Evolutionary conservation across 2,888 invertebrate genomes (phyloP).

Genomic region (Polylopha cassiicola): DNA sequence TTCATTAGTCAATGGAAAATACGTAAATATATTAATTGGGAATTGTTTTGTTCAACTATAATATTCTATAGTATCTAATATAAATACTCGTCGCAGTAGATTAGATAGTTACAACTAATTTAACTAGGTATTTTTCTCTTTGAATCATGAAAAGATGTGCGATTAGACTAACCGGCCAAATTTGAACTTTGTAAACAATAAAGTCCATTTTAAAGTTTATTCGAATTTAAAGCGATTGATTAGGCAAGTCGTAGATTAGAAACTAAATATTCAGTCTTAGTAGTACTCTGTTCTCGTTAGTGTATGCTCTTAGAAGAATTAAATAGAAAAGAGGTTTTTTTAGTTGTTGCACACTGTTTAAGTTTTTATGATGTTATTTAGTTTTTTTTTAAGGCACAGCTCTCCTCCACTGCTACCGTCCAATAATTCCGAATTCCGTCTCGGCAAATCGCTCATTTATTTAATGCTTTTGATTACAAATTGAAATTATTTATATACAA

Average conservation of each 20-base stretch:
- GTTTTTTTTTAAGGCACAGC: conserved; percentile 37
- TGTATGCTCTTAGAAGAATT: conserved; percentile 1
- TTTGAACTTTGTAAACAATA: conserved; percentile 14
- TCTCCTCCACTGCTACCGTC: conserved; percentile 56
- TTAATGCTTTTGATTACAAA: conserved; percentile 22
- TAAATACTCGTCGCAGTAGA: conserved; percentile 15
- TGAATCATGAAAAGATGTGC: conserved; percentile 21
- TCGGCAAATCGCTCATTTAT: conserved; percentile 38
- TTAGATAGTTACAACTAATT: conserved; percentile 21
- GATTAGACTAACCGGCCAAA: conserved; percentile 18
- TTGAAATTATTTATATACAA: conserved; percentile 15
- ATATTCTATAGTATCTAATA: too few relatives aligned
- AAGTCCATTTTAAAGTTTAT: conserved; percentile 26
- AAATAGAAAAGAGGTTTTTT: neutral
- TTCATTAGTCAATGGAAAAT: too few relatives aligned
- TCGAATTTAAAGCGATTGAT: conserved; percentile 19
- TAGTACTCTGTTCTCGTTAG: conserved; percentile 20
- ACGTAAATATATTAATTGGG: too few relatives aligned
- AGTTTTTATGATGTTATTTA: neutral
- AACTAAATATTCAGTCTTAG: conserved; percentile 6
- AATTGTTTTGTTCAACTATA: too few relatives aligned
- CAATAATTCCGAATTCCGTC: conserved; percentile 54
- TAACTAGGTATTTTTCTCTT: conserved; percentile 14
- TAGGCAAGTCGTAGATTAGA: conserved; percentile 7
- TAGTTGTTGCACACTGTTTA: conserved; percentile 1